These are phyloP conservation scores for Gobio gobio DNA, from an alignment of 2,113 vertebrate genomes.

Conservation along the genomic window DNA sequence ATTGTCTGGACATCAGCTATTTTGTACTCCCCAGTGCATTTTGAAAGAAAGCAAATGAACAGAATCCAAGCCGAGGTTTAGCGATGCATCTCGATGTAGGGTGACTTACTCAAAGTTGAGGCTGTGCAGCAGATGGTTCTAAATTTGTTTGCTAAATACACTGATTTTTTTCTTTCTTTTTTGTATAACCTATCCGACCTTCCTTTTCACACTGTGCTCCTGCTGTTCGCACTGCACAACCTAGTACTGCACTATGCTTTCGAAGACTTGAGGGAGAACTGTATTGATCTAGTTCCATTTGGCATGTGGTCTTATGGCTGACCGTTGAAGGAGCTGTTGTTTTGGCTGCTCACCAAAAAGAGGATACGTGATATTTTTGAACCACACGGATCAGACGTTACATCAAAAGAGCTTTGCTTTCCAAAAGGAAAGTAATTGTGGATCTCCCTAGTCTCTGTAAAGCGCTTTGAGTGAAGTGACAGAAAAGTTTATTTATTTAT, in stretches of 20 bases:
- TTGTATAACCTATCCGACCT: constrained; percentile 46
- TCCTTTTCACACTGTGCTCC: constrained; percentile 49
- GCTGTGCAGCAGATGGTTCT: constrained; percentile 71
- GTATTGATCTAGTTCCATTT: constrained; percentile 74
- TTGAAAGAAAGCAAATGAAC: constrained; percentile 73
- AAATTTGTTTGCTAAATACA: constrained; percentile 76
- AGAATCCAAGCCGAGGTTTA: constrained; percentile 66
- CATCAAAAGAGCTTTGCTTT: constrained; percentile 25
- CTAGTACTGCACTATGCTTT: constrained; percentile 72
- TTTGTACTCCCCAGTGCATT: constrained; percentile 71
- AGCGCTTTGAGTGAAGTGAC: neutral
- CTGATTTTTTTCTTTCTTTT: constrained; percentile 64
- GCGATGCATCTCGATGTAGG: constrained; percentile 70
- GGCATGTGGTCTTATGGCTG: constrained; percentile 64
- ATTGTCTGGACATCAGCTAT: constrained; percentile 72
- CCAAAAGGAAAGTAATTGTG: neutral
- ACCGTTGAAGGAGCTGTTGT: constrained; percentile 63
- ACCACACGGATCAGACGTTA: constrained; percentile 34
- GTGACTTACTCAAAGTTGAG: constrained; percentile 69
- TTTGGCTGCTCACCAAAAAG: constrained; percentile 60
- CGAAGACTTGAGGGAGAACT: constrained; percentile 67
- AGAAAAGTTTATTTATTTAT: too few species aligned
- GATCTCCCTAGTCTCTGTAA: neutral
- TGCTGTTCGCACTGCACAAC: constrained; percentile 61
- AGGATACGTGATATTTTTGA: constrained; percentile 58